Evolutionary conservation across 23 tunicate species (phyloP).

Genomic region (Ascidia mentula): DNA sequence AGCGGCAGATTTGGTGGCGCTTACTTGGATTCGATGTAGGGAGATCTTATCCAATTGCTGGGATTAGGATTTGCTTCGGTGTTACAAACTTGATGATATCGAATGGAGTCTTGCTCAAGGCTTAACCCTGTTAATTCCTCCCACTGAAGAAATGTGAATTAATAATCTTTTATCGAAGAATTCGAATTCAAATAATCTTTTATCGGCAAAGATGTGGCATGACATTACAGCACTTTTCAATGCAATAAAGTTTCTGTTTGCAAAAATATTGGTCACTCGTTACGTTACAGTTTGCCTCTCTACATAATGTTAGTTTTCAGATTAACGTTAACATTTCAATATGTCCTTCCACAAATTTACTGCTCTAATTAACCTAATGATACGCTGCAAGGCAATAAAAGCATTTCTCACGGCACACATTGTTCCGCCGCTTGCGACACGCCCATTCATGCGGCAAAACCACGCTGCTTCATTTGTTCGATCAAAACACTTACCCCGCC

Average conservation of each 20-base stretch:
- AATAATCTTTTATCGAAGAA: too few species aligned
- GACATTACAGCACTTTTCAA: too few species aligned
- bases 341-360: constrained; percentile 9
- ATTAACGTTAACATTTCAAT: too few species aligned
- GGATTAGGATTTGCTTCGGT: background rate
- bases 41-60: constrained; percentile 76
- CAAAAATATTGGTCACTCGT: too few species aligned
- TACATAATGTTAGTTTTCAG: too few species aligned
- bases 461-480: too few species aligned
- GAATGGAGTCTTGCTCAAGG: constrained; percentile 35
- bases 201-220: too few species aligned
- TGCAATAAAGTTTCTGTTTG: too few species aligned
- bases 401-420: background rate
- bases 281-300: too few species aligned
- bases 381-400: background rate
- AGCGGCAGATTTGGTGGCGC: background rate
- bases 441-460: background rate
- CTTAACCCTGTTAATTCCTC: constrained; percentile 80
- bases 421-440: background rate
- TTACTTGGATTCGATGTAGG: constrained; percentile 61
- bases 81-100: constrained; percentile 83
- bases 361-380: constrained; percentile 9
- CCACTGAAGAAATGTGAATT: too few species aligned
- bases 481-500: constrained; percentile 43
- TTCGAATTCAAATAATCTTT: too few species aligned